A percentile compares a stretch with the other conserved stretches of the same genome.
Conservation (phyloP, 2,888 invertebrate species). For the Microctonus brassicae region DNA sequence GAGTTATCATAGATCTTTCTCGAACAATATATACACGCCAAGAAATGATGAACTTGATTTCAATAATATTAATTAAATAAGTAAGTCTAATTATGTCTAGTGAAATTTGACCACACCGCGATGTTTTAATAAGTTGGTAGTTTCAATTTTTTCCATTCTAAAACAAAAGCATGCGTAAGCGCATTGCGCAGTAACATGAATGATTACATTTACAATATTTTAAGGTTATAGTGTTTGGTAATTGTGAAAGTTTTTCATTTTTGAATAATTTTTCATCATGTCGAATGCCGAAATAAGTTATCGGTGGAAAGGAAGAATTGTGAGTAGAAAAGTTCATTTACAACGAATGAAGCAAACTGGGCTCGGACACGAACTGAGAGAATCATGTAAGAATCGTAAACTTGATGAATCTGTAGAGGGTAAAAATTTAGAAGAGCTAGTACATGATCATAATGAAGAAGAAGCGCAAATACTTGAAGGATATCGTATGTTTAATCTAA, state of each 20-base stretch:
- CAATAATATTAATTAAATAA: not conserved
- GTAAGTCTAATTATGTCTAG: not conserved
- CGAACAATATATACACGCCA: too few species aligned
- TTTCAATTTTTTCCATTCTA: not conserved
- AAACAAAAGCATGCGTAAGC: not conserved
- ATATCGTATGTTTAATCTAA: constrained; percentile 24
- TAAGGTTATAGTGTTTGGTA: not conserved
- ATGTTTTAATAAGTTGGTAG: not conserved
- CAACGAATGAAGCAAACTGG: not conserved
- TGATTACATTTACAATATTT: not conserved
- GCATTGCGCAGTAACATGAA: too few species aligned
- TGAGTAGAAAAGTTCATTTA: constrained; percentile 22
- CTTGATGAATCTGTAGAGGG: not conserved
- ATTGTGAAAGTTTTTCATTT: not conserved
- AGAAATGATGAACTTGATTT: too few species aligned
- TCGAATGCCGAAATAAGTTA: constrained; percentile 11
- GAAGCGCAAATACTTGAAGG: constrained; percentile 6
- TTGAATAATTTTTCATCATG: not conserved
- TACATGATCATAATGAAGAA: not conserved
- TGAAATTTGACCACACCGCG: not conserved
- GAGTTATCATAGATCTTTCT: too few species aligned
- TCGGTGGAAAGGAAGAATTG: constrained; percentile 35
- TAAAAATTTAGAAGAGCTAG: not conserved
- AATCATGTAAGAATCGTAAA: not conserved
- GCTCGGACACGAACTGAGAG: not conserved